These are phyloP conservation scores for Lepidostoma basale DNA, from an alignment of 1,140 invertebrate species.

Conservation along the genomic window DNA sequence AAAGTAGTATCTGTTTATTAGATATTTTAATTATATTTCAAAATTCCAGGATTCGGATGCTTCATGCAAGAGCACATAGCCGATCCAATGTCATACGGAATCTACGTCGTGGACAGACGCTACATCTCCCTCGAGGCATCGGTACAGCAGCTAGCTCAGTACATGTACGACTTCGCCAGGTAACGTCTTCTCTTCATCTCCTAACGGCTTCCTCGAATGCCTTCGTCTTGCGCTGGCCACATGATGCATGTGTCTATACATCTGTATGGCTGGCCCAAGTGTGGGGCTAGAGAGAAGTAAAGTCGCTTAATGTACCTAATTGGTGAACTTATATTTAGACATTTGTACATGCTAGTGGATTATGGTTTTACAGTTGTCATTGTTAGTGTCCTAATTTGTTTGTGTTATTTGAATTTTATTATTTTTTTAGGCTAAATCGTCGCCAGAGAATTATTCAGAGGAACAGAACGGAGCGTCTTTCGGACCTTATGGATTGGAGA, in stretches of 20 bases:
- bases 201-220: background rate
- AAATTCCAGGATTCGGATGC: slow-evolving; percentile 90
- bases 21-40: too few species aligned
- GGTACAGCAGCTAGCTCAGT: slow-evolving; percentile 91
- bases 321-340: too few species aligned
- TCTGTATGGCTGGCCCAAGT: too few species aligned
- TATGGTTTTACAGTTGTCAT: too few species aligned
- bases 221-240: too few species aligned
- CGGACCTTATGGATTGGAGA: slow-evolving; percentile 98
- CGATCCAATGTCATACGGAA: slow-evolving; percentile 98
- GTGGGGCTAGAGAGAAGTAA: too few species aligned
- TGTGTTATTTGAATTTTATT: slow-evolving; percentile 11
- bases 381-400: background rate
- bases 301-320: too few species aligned
- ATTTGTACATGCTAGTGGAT: too few species aligned
- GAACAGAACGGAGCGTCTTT: slow-evolving; percentile 95
- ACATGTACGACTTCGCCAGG: slow-evolving; percentile 93
- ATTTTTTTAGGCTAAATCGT: slow-evolving; percentile 70
- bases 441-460: slow-evolving; percentile 97
- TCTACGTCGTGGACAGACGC: slow-evolving; percentile 96
- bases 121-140: slow-evolving; percentile 88
- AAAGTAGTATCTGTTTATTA: too few species aligned
- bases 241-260: too few species aligned
- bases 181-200: too few species aligned
- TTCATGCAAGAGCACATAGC: slow-evolving; percentile 99